These are phyloP conservation scores for Tanypteryx hageni DNA, from an alignment of 2,888 invertebrate species.

Conservation along the genomic window DNA sequence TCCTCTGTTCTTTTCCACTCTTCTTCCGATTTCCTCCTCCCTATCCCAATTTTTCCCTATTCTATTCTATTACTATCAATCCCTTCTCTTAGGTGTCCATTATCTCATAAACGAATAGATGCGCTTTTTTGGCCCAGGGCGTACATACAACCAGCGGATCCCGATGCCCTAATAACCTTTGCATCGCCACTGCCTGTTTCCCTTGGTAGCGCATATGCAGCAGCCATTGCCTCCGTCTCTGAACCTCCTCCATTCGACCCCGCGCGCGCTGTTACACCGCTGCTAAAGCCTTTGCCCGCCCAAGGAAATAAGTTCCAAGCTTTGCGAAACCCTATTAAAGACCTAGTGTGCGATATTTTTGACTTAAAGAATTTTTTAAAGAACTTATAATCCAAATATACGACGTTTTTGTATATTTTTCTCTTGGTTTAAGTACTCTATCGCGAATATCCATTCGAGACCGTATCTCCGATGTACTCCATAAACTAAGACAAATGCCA, in stretches of 20 bases:
- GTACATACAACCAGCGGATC: not conserved
- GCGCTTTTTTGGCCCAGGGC: not conserved
- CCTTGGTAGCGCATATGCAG: not conserved
- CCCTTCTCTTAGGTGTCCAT: not conserved
- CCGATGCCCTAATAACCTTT: not conserved
- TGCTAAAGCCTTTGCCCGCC: not conserved
- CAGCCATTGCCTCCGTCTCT: not conserved
- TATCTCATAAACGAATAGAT: not conserved
- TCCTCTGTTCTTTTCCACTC: not conserved
- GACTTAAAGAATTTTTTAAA: not conserved
- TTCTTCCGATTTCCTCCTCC: too few species aligned
- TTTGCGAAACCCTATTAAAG: slow-evolving; percentile 10
- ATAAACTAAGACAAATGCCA: not conserved
- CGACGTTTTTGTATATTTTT: slow-evolving; percentile 5
- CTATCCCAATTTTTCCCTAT: too few species aligned
- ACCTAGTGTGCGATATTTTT: not conserved
- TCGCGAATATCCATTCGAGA: slow-evolving; percentile 44
- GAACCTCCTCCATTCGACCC: too few species aligned
- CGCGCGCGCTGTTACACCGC: not conserved
- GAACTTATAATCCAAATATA: slow-evolving; percentile 59
- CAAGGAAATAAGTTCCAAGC: slow-evolving; percentile 13
- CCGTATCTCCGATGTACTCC: not conserved
- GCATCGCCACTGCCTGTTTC: not conserved
- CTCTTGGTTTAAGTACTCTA: not conserved
- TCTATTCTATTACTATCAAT: too few species aligned